phyloP scores from a whole-genome alignment of 2,113 vertebrate genomes.

The Ophiodon elongatus region DNA sequence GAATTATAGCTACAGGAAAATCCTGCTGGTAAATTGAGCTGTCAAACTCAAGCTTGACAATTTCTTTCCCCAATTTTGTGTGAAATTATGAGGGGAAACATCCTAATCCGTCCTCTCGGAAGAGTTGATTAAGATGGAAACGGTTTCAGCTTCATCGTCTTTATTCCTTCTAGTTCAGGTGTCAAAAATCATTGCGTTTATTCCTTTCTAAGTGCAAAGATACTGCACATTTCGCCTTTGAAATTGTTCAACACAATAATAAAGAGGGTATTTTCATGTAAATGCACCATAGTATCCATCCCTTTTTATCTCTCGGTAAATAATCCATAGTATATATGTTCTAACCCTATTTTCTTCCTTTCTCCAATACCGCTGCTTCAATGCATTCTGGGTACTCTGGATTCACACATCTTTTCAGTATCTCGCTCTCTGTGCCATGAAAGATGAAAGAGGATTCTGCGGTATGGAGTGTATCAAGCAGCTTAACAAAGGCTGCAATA shows the following conservation, averaged over 20 bases:
- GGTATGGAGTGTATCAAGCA: constrained; percentile 61
- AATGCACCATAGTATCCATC: constrained; percentile 1
- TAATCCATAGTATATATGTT: constrained; percentile 24
- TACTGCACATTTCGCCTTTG: constrained; percentile 4
- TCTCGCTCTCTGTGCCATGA: constrained; percentile 44
- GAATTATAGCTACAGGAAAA: constrained; percentile 70
- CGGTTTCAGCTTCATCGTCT: constrained; percentile 59
- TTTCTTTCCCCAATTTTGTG: constrained; percentile 71
- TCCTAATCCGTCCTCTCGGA: constrained; percentile 75
- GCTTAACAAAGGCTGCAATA: constrained; percentile 66
- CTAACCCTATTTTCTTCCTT: not conserved
- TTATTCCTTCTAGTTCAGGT: constrained; percentile 48
- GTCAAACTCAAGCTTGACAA: constrained; percentile 80
- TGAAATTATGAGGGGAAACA: constrained; percentile 76
- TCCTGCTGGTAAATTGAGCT: constrained; percentile 81
- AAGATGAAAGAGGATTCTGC: constrained; percentile 71
- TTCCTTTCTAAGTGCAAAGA: not conserved
- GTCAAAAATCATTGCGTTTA: constrained; percentile 45
- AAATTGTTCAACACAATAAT: constrained; percentile 2
- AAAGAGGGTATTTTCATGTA: constrained; percentile 5
- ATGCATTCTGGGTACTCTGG: constrained; percentile 42
- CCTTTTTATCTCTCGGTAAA: constrained; percentile 5
- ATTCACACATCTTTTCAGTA: constrained; percentile 47
- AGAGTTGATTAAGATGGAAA: constrained; percentile 69
- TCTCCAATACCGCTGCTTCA: constrained; percentile 6